Base-by-base conservation (phyloP, 2,888 invertebrate genomes). In the Steinernema scapterisci region DNA sequence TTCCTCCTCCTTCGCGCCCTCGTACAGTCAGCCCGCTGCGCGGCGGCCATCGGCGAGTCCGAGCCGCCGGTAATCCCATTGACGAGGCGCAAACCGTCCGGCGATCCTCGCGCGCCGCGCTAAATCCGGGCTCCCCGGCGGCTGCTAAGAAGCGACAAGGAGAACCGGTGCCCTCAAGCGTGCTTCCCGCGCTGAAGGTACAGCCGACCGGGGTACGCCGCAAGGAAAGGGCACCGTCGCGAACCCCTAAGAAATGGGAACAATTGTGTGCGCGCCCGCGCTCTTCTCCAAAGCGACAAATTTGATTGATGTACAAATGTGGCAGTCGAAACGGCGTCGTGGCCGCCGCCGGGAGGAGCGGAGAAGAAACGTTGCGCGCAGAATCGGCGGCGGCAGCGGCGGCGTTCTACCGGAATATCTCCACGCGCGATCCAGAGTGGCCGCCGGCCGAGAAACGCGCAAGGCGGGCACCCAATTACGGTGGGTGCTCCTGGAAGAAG, bases 221-320 rank as follows among this genome's bases (percentile, higher is more conserved):
- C 38, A 9, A 38, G 38, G 38, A 38, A 38, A 38, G n/a, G 48
- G 31, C 27, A 63, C 63, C 31, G 63, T 13, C 31, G 38, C 63
- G 63, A 31, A 27, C 27, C 31, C 63, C 63, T 16, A 48, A 48
- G 31, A 31, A 63, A 63, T 63, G 63, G 25, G 63, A 63, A 31
- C 63, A 63, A 54, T 25, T 54, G 54, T 54, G 63, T 27, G 63
- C 63, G 63, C 63, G 63, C n/a, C n/a, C 48, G 63, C 63, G 27
- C 63, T 38, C 38, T 38, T 63, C 48, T 19, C n/a, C 48, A 48
- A 48, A 48, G 48, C 16, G 48, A 63, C 63, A 63, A 63, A 63
- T 63, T 63, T 63, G 63, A 63, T 63, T 63, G 63, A 63, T 63
- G 63, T 63, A 21, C 25, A 63, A 63, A 63, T 63, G 63, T 63